Evolutionary conservation across 2,888 invertebrate genomes (phyloP).

Genomic region (Heliconius sara): DNA sequence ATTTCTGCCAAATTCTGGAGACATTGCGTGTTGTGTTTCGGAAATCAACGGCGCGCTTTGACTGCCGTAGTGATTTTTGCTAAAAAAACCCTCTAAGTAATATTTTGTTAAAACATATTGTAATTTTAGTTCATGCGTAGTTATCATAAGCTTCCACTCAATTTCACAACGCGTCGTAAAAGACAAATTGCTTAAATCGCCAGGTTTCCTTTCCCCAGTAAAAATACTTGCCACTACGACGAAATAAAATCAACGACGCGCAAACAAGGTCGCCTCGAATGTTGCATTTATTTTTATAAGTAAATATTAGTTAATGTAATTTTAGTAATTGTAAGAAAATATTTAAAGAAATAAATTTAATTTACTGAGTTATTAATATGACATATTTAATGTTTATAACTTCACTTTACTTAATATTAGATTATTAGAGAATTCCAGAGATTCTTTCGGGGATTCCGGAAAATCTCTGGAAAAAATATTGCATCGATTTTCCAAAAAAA

Average conservation of each 20-base stretch:
- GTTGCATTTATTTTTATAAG: constrained; percentile 31
- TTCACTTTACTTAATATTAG: neutral
- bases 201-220: constrained; percentile 38
- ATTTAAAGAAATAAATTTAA: too few relatives aligned
- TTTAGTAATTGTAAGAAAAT: too few relatives aligned
- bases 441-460: neutral
- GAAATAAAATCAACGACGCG: constrained; percentile 39
- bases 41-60: too few relatives aligned
- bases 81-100: neutral
- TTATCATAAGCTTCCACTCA: constrained; percentile 19
- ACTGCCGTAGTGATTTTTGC: too few relatives aligned
- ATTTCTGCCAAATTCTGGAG: too few relatives aligned
- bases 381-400: too few relatives aligned
- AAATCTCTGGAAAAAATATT: too few relatives aligned
- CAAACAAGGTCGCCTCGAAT: constrained; percentile 38
- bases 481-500: neutral
- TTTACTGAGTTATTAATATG: too few relatives aligned
- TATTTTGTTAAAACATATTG: neutral
- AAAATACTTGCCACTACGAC: constrained; percentile 31
- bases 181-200: constrained; percentile 38
- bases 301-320: constrained; percentile 12
- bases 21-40: too few relatives aligned
- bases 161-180: constrained; percentile 35
- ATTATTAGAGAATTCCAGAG: neutral
- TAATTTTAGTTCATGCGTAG: constrained; percentile 9